A percentile compares a stretch with the other conserved stretches of the same genome.
phyloP scores from a whole-genome alignment of 2,797 vertebrate species.

The Lutjanus campechanus region DNA sequence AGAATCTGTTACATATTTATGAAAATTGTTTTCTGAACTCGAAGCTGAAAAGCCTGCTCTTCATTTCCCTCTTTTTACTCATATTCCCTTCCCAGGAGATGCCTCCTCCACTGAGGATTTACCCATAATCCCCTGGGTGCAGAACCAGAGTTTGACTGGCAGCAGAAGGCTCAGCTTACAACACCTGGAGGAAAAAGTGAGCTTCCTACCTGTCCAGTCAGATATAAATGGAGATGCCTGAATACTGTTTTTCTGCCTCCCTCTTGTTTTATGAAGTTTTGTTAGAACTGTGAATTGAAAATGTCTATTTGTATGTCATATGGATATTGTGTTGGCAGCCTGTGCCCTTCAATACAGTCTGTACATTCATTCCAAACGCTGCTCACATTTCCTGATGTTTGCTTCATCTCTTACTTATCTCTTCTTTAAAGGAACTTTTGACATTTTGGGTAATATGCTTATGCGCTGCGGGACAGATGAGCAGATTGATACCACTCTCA shows the following conservation, averaged over 20 bases:
- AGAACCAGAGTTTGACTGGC: slow-evolving; percentile 45
- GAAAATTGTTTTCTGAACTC: slow-evolving; percentile 18
- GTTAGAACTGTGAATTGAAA: slow-evolving; percentile 16
- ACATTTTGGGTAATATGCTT: not conserved
- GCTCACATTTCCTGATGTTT: slow-evolving; percentile 1
- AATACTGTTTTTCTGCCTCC: slow-evolving; percentile 17
- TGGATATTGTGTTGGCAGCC: slow-evolving; percentile 2
- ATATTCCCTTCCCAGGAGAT: slow-evolving; percentile 52
- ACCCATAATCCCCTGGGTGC: slow-evolving; percentile 51
- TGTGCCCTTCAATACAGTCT: slow-evolving; percentile 8
- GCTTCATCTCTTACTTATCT: not conserved
- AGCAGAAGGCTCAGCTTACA: slow-evolving; percentile 45
- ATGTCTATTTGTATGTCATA: slow-evolving; percentile 23
- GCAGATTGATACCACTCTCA: not conserved
- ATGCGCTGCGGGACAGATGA: not conserved
- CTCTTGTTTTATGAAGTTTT: not conserved
- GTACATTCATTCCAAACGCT: not conserved
- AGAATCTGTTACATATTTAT: slow-evolving; percentile 24
- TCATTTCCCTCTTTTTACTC: slow-evolving; percentile 15
- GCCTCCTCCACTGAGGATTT: slow-evolving; percentile 37
- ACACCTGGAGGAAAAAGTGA: slow-evolving; percentile 49
- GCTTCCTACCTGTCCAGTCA: slow-evolving; percentile 28
- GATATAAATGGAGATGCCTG: slow-evolving; percentile 19
- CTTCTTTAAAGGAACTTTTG: not conserved
- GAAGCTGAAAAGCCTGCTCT: slow-evolving; percentile 21